These are phyloP conservation scores for Otis tarda DNA, from an alignment of 2,113 vertebrate species.

Conservation along the genomic window DNA sequence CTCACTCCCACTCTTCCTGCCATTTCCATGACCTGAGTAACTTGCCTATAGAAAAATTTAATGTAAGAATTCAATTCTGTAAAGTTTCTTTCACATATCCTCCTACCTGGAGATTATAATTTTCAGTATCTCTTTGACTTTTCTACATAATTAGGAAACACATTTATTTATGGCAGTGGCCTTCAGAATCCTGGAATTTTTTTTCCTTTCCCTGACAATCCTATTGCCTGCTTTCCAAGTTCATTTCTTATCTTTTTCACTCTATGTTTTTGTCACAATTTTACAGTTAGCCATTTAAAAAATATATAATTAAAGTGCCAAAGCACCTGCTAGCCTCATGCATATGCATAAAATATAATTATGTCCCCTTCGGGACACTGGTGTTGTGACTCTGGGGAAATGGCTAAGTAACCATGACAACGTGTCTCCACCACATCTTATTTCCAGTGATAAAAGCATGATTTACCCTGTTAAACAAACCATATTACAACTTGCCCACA, in stretches of 20 bases:
- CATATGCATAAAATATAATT: constrained; percentile 78
- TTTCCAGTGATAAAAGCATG: constrained; percentile 62
- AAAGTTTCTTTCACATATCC: neutral
- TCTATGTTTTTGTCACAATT: constrained; percentile 38
- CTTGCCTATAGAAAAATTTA: neutral
- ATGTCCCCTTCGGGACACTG: constrained; percentile 75
- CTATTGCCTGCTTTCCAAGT: neutral
- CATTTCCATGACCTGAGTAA: neutral
- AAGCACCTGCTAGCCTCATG: constrained; percentile 75
- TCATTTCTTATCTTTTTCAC: constrained; percentile 43
- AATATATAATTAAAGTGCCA: constrained; percentile 74
- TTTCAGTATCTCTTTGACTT: neutral
- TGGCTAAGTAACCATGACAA: constrained; percentile 83
- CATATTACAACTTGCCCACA: constrained; percentile 66
- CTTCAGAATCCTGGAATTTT: neutral
- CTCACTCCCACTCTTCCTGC: neutral
- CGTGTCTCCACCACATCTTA: constrained; percentile 63
- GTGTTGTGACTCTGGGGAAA: constrained; percentile 79
- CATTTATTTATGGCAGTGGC: constrained; percentile 7
- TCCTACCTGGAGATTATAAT: neutral
- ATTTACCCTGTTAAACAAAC: constrained; percentile 70
- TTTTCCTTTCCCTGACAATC: neutral
- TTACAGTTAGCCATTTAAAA: constrained; percentile 66
- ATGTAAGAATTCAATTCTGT: neutral
- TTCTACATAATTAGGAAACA: neutral